phyloP scores from a whole-genome alignment of 2,113 vertebrate genomes.

The Oncorhynchus nerka region DNA sequence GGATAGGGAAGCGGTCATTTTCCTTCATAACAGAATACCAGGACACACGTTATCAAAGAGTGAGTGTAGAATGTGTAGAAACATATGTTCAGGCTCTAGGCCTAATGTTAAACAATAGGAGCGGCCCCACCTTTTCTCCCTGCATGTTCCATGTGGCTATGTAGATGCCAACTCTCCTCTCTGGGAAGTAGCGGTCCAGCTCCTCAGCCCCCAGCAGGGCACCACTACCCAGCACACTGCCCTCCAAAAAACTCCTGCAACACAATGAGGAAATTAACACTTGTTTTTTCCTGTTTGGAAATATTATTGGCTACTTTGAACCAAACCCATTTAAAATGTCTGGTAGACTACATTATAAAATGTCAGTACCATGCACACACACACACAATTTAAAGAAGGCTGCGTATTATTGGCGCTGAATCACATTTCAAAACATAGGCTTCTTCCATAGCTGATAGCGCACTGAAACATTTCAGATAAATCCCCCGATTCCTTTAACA shows the following conservation, averaged over 20 bases:
- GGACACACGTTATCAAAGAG: background rate
- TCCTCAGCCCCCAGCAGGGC: conserved; percentile 93
- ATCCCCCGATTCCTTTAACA: background rate
- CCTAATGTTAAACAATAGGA: background rate
- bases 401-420: too few species aligned
- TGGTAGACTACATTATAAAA: too few species aligned
- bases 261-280: background rate
- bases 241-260: conserved; percentile 92
- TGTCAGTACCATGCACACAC: too few species aligned
- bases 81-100: background rate
- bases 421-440: background rate
- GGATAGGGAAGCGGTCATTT: background rate
- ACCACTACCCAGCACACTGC: conserved; percentile 87
- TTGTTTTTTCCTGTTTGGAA: background rate
- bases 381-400: too few species aligned
- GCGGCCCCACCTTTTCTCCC: conserved; percentile 82
- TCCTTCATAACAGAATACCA: background rate
- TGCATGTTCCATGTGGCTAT: conserved; percentile 98
- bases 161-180: conserved; percentile 84
- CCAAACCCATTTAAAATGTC: too few species aligned
- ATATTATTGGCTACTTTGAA: too few species aligned
- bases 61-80: background rate
- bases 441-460: background rate
- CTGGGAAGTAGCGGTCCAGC: conserved; percentile 89
- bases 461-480: background rate